A percentile compares a stretch with the other conserved stretches of the same genome.
These are phyloP conservation scores for Euphonia xanthogaster DNA, from an alignment of 2,797 vertebrate genomes.

Conservation along the genomic window DNA sequence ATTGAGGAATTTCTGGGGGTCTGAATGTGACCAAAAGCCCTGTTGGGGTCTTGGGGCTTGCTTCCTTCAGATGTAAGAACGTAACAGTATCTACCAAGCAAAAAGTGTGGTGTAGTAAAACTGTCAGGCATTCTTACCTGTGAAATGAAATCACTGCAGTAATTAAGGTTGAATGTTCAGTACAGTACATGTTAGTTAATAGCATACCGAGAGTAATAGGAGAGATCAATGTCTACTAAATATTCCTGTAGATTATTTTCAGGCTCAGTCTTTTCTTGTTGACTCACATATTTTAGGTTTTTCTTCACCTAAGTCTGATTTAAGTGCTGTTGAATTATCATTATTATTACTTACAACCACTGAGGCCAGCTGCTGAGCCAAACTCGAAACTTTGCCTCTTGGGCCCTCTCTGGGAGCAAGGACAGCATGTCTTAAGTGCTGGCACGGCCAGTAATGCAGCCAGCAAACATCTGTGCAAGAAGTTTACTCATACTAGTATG, in stretches of 20 bases:
- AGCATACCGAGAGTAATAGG: not conserved
- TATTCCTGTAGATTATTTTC: not conserved
- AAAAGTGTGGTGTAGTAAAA: not conserved
- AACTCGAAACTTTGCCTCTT: not conserved
- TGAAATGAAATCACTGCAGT: not conserved
- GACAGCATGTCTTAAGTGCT: not conserved
- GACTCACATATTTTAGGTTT: not conserved
- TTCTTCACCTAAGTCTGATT: not conserved
- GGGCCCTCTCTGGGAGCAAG: not conserved
- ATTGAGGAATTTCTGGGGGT: not conserved
- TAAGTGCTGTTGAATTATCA: not conserved
- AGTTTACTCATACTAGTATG: no score
- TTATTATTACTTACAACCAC: not conserved
- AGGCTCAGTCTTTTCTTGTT: not conserved
- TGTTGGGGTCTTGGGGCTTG: not conserved
- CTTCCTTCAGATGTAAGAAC: not conserved
- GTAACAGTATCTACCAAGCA: not conserved
- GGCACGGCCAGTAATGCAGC: not conserved
- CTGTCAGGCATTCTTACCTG: not conserved
- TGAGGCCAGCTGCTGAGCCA: not conserved
- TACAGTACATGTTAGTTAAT: not conserved
- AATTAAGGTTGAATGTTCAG: not conserved
- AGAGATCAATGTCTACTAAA: not conserved
- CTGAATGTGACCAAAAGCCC: not conserved
- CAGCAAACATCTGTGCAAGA: not conserved